Evolutionary conservation across 2,888 invertebrate species (phyloP).

Genomic region (Myathropa florea): DNA sequence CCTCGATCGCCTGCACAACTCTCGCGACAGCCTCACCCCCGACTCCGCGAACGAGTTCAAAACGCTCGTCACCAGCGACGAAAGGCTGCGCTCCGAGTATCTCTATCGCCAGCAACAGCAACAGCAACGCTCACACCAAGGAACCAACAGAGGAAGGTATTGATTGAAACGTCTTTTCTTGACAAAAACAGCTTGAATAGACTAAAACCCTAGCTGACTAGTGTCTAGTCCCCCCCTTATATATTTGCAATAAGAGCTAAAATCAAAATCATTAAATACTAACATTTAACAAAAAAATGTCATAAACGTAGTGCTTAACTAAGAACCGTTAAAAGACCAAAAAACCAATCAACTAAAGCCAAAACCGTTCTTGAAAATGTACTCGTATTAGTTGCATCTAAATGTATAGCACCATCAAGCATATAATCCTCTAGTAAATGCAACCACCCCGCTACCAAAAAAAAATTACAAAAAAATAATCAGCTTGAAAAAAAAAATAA

Average conservation of each 20-base stretch:
- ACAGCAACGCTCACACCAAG: constrained; percentile 71
- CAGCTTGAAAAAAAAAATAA: constrained; percentile 45
- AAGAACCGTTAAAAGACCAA: constrained; percentile 62
- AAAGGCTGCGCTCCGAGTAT: constrained; percentile 67
- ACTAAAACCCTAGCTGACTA: constrained; percentile 66
- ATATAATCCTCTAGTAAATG: constrained; percentile 44
- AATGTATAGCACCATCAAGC: constrained; percentile 63
- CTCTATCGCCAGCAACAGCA: constrained; percentile 75
- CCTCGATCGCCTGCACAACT: constrained; percentile 73
- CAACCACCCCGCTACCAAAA: constrained; percentile 33
- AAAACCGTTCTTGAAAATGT: constrained; percentile 25
- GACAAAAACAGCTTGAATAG: constrained; percentile 57
- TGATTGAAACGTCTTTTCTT: constrained; percentile 74
- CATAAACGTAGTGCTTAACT: constrained; percentile 67
- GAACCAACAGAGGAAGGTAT: constrained; percentile 78
- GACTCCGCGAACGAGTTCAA: constrained; percentile 73
- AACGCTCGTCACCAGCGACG: constrained; percentile 66
- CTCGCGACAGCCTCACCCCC: constrained; percentile 73
- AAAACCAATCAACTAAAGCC: constrained; percentile 32
- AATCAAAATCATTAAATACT: constrained; percentile 66
- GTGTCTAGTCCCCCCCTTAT: constrained; percentile 70
- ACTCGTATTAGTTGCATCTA: constrained; percentile 63
- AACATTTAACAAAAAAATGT: constrained; percentile 42
- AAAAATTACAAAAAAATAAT: constrained; percentile 44
- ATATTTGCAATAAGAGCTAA: constrained; percentile 67